Conservation (phyloP, 2,797 vertebrate genomes). For the Hydrophis major region DNA sequence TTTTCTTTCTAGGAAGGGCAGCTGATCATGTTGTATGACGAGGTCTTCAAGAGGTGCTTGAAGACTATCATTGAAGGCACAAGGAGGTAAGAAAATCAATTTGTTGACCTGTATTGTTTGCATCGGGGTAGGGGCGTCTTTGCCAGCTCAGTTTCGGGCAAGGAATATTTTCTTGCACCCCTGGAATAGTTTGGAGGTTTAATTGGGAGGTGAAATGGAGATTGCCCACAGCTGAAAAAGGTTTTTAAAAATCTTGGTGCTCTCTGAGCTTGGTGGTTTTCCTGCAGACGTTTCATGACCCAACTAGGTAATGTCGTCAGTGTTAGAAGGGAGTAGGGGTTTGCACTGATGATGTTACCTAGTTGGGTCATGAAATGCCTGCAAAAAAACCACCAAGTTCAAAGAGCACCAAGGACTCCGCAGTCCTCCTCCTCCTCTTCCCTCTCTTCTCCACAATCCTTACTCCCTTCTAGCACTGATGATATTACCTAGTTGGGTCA, state of each 20-base stretch:
- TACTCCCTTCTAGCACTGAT: too few relatives aligned
- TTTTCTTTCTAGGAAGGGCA: slow-evolving; percentile 67
- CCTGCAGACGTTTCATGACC: too few relatives aligned
- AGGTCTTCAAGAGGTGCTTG: slow-evolving; percentile 82
- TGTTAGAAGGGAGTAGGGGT: too few relatives aligned
- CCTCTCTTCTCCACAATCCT: too few relatives aligned
- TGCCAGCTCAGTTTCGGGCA: not conserved
- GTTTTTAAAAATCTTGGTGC: not conserved
- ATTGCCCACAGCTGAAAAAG: not conserved
- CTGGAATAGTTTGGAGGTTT: not conserved
- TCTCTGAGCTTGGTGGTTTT: too few relatives aligned
- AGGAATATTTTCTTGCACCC: not conserved
- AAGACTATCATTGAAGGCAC: slow-evolving; percentile 86
- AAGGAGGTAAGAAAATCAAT: slow-evolving; percentile 69
- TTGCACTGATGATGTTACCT: too few relatives aligned
- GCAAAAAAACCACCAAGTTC: too few relatives aligned
- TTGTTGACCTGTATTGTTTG: not conserved
- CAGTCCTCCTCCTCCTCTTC: too few relatives aligned
- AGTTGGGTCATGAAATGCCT: too few relatives aligned
- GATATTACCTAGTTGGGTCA: too few relatives aligned
- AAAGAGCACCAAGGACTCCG: too few relatives aligned
- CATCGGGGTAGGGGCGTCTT: not conserved
- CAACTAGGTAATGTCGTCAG: too few relatives aligned
- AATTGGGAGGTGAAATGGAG: not conserved
- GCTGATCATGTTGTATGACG: slow-evolving; percentile 81